Evolutionary conservation across 2,113 vertebrate species (phyloP), one percentile per base, ranked within the genome.

Genomic region (Jacana jacana): DNA sequence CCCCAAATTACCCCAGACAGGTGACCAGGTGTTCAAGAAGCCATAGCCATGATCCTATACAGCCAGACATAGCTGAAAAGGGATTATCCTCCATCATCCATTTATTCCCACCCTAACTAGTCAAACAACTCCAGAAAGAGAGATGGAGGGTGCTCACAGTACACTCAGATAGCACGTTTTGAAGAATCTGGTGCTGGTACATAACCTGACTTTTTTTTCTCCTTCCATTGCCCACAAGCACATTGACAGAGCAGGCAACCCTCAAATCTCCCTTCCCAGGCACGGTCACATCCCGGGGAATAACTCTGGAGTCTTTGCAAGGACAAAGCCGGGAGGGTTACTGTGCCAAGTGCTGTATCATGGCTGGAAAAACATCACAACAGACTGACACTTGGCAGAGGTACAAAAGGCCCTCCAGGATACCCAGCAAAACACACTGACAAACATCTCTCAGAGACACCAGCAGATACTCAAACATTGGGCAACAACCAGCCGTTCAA

Each of bases 21-120:
- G 33, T n/a, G 24, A 64, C 10, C 25, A 65, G 13, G 6, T 66
- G 7, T 49, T 51, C 24, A 52, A 81, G 73, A 65, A 70, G 31
- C 33, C 9, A 54, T 4, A 58, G 13, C 1, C 4, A 0, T 52
- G 24, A 86, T 19, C 27, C 33, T 48, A 3, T 11, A 46, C 1
- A 73, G 40, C 4, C 58, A 88, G 88, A 35, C 44, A 33, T 2
- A 48, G 33, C 4, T 66, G 51, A 63, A 78, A 85, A 87, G 7
- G 22, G 22, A 35, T 5, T 14, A 77, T 30, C 10, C 7, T 16
- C 33, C 35, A 31, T 20, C 19, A 30, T 27, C 65, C 33, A 35
- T 35, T 72, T 92, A 48, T 79, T 86, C 14, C 17, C 35, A 65
- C 57, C 44, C 10, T 17, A 23, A 51, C 52, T 68, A 22, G 9